Conservation (phyloP, 2,888 invertebrate species). For the Lithosia quadra region DNA sequence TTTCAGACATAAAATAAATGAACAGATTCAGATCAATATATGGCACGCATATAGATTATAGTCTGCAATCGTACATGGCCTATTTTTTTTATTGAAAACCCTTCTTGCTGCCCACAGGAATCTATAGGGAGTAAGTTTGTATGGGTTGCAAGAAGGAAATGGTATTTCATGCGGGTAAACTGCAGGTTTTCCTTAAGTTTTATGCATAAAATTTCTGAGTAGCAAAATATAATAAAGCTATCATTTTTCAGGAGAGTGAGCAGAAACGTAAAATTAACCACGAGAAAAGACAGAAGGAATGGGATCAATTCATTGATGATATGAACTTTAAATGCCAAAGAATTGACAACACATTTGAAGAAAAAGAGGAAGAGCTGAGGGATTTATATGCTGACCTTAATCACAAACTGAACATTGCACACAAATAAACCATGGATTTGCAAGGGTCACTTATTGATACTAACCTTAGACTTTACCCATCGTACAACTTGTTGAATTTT, state of each 20-base stretch:
- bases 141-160: too few species aligned
- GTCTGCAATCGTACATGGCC: too few species aligned
- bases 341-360: conserved; percentile 92
- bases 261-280: conserved; percentile 66
- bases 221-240: neutral
- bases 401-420: conserved; percentile 89
- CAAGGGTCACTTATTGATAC: conserved; percentile 89
- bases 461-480: conserved; percentile 88
- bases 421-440: conserved; percentile 81
- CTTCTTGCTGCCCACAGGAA: too few species aligned
- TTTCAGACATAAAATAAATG: too few species aligned
- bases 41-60: too few species aligned
- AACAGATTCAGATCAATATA: too few species aligned
- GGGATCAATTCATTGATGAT: conserved; percentile 92
- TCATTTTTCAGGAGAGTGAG: conserved; percentile 61
- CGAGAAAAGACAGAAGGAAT: conserved; percentile 84
- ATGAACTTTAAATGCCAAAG: conserved; percentile 91
- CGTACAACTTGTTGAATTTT: conserved; percentile 85
- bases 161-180: too few species aligned
- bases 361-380: conserved; percentile 92
- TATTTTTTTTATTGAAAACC: too few species aligned
- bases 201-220: neutral
- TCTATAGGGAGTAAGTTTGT: too few species aligned
- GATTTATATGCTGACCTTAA: conserved; percentile 92
- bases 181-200: too few species aligned